These are phyloP conservation scores for Pinna nobilis DNA, from an alignment of 1,140 invertebrate genomes.

Conservation along the genomic window DNA sequence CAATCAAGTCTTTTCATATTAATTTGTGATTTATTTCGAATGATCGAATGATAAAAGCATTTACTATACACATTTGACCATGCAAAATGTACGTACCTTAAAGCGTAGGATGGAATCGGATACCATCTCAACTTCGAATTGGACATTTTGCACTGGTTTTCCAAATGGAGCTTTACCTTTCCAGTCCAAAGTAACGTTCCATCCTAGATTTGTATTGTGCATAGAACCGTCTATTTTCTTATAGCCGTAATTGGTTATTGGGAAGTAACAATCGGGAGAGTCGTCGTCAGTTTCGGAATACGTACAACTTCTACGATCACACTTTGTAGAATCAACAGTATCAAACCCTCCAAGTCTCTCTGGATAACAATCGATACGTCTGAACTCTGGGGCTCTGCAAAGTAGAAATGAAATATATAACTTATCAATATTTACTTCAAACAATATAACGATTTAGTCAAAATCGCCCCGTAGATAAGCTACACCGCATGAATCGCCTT, in stretches of 20 bases:
- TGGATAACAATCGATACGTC: conserved; percentile 57
- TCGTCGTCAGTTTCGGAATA: conserved; percentile 31
- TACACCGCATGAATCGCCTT: too few relatives aligned
- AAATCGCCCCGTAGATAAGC: too few relatives aligned
- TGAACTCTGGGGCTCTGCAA: conserved; percentile 2
- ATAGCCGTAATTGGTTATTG: conserved; percentile 48
- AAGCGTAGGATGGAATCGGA: conserved; percentile 47
- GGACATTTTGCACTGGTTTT: conserved; percentile 36
- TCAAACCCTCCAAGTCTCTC: conserved; percentile 47
- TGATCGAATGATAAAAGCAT: not conserved
- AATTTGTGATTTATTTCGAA: not conserved
- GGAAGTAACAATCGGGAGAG: conserved; percentile 53
- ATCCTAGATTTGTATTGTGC: conserved; percentile 40
- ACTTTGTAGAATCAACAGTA: conserved; percentile 42
- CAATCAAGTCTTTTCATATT: not conserved
- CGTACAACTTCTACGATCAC: conserved; percentile 48
- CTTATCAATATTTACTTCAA: too few relatives aligned
- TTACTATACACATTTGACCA: not conserved
- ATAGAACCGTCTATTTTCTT: conserved; percentile 5
- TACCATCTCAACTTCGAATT: conserved; percentile 50
- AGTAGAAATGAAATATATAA: too few relatives aligned
- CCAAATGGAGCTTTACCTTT: conserved; percentile 25
- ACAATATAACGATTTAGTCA: too few relatives aligned
- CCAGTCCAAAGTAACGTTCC: conserved; percentile 25
- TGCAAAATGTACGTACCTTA: conserved; percentile 44